Evolutionary conservation across 1,140 invertebrate species (phyloP), one percentile per base, ranked within the genome.

Genomic region (Brachionus calyciflorus): DNA sequence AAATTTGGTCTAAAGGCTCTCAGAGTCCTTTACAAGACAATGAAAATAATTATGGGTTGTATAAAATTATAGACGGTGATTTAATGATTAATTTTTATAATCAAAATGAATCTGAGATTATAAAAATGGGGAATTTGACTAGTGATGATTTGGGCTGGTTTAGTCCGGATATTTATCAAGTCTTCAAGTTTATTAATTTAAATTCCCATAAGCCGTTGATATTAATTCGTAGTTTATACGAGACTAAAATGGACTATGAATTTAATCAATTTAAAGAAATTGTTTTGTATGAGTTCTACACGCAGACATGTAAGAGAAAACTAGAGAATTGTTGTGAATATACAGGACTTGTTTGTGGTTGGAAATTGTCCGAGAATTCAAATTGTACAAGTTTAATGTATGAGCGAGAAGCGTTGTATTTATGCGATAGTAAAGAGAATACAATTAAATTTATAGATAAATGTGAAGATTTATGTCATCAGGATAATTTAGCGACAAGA

Each of bases 111-210:
- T 60, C 55, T 2, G 37, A 19, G 9, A 17, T 33, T 12, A 28
- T 60, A 0, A 60, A 60, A 19, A 33, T 1, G 0, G 9, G 12
- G 19, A 37, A 19, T 60, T 17, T 60, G 30, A 0, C 19, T 37
- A 30, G 14, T 6, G 55, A 60, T 37, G 55, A 60, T 33, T 19
- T 60, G 30, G 55, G 28, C 17, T 60, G 55, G 55, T 60, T 60
- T 37, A 40, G 55, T 40, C 55, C 55, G 3, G 30, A 60, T 19
- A 33, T 60, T 14, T 60, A 33, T 28, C 28, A 14, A 33, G 37
- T 60, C 10, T 60, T 60, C 19, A 28, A 10, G 19, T 33, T 60
- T 17, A 60, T 33, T 17, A 60, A 60, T 37, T 2, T 37, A 17
- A n/a, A 60, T 19, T 40, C 30, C 19, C 37, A 28, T 2, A 40